These are phyloP conservation scores for Tragelaphus imberbis DNA, from an alignment of 2,113 vertebrate species.

Conservation along the genomic window DNA sequence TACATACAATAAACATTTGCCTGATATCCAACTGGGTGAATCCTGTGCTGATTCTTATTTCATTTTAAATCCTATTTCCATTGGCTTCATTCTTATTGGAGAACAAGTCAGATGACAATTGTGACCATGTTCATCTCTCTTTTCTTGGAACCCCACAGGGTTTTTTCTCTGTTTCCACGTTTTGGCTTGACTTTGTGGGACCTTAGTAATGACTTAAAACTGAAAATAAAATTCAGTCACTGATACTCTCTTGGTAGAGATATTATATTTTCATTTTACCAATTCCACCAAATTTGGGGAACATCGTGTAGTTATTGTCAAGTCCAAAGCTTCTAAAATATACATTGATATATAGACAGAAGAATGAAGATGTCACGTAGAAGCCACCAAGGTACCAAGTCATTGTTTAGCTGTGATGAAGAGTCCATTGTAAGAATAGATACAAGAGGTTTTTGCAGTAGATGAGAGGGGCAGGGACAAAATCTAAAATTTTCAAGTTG, in stretches of 20 bases:
- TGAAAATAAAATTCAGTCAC: slow-evolving; percentile 7
- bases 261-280: slow-evolving; percentile 13
- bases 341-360: background rate
- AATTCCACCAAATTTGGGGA: background rate
- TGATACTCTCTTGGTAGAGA: background rate
- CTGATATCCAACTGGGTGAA: too few species aligned
- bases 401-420: background rate
- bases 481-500: background rate
- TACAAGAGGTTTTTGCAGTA: background rate
- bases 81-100: background rate
- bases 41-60: background rate
- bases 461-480: background rate
- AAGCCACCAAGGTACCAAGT: background rate
- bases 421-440: background rate
- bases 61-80: background rate
- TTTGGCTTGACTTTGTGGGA: background rate
- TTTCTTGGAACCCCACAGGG: background rate
- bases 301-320: background rate
- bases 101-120: background rate
- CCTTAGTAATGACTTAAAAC: background rate
- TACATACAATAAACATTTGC: background rate
- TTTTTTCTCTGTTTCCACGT: background rate
- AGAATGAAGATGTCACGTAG: background rate
- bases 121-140: background rate
- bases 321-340: background rate